A percentile compares a stretch with the other conserved stretches of the same genome.
Conservation (phyloP, 23 tunicate species). For the Phallusia fumigata region DNA sequence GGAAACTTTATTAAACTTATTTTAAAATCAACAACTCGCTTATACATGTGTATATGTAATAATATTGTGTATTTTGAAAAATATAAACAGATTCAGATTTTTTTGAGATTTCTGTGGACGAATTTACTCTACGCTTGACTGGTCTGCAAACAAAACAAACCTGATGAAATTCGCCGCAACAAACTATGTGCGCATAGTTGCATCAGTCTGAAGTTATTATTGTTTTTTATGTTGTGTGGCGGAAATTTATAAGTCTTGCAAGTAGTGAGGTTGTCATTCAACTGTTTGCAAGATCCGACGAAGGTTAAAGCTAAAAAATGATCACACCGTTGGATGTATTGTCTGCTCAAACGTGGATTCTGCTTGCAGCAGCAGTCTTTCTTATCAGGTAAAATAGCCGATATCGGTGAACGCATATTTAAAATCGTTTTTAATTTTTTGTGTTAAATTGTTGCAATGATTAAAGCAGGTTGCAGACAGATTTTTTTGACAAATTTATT, state of each 20-base stretch:
- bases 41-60: too few relatives aligned
- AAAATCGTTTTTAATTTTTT: too few relatives aligned
- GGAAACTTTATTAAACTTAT: too few relatives aligned
- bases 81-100: too few relatives aligned
- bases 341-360: neutral
- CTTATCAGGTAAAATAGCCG: slow-evolving; percentile 5
- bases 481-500: neutral
- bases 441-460: neutral
- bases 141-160: neutral
- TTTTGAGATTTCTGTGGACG: too few relatives aligned
- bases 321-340: neutral
- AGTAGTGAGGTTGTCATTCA: neutral
- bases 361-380: neutral
- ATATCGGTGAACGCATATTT: too few relatives aligned
- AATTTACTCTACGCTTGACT: neutral
- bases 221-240: neutral
- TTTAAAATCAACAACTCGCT: too few relatives aligned
- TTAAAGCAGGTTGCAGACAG: neutral
- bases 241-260: neutral
- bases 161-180: neutral
- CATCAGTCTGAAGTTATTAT: too few relatives aligned
- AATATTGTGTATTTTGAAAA: too few relatives aligned
- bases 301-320: neutral
- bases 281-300: neutral
- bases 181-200: too few relatives aligned